A percentile compares a stretch with the other conserved stretches of the same genome.
These are phyloP conservation scores for Drosophila neocordata DNA, from an alignment of 1,140 invertebrate genomes.

Conservation along the genomic window DNA sequence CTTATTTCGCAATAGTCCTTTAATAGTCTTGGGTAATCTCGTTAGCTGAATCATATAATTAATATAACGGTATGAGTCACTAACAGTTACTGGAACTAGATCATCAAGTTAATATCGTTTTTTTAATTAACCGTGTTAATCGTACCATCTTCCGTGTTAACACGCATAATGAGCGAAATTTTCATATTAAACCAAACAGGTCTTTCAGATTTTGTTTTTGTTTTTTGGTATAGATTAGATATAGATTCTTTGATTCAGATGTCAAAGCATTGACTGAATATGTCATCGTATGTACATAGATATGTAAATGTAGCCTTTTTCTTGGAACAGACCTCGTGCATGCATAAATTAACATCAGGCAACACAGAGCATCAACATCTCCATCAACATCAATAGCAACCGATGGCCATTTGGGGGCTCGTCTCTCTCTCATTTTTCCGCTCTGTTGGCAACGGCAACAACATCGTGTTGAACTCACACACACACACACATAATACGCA, in stretches of 20 bases:
- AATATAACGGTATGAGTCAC: too few relatives aligned
- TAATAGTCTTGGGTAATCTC: too few relatives aligned
- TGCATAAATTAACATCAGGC: conserved; percentile 29
- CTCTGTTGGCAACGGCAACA: conserved; percentile 28
- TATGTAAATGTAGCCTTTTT: background rate
- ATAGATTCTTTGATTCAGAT: too few relatives aligned
- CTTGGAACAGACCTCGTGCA: conserved; percentile 13
- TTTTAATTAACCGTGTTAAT: too few relatives aligned
- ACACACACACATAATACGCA: conserved; percentile 8
- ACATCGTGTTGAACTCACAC: conserved; percentile 19
- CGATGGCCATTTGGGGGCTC: conserved; percentile 62
- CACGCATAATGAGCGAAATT: background rate
- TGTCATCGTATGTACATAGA: too few relatives aligned
- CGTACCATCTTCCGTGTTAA: background rate
- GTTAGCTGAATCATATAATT: too few relatives aligned
- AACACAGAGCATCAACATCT: conserved; percentile 48
- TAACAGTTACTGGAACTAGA: too few relatives aligned
- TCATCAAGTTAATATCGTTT: too few relatives aligned
- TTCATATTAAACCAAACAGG: background rate
- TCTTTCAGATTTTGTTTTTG: too few relatives aligned
- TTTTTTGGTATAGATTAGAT: too few relatives aligned
- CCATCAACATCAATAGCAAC: conserved; percentile 15
- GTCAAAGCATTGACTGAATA: too few relatives aligned
- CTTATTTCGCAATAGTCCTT: too few relatives aligned
- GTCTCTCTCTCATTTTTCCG: conserved; percentile 43